These are phyloP conservation scores for Copidosoma floridanum DNA, from an alignment of 1,140 invertebrate genomes.

Conservation along the genomic window DNA sequence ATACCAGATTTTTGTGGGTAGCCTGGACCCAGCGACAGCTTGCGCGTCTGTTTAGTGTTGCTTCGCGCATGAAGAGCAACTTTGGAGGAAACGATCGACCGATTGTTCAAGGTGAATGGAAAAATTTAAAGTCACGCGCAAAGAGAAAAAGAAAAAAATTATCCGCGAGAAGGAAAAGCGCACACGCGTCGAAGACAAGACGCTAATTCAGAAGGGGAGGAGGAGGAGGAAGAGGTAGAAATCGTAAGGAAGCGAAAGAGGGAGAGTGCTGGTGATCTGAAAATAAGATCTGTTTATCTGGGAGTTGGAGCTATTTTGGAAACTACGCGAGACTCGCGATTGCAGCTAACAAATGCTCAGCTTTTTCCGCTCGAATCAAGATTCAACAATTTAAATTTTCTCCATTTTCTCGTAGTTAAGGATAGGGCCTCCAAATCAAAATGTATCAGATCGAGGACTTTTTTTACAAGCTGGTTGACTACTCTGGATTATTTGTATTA, in stretches of 20 bases:
- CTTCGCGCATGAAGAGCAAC: not conserved
- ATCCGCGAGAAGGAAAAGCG: not conserved
- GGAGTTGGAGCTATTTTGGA: constrained; percentile 20
- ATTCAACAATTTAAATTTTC: too few species aligned
- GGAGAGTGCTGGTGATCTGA: constrained; percentile 13
- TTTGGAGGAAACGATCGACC: not conserved
- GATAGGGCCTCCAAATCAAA: too few species aligned
- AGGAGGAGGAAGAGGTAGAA: not conserved
- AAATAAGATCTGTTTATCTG: constrained; percentile 26
- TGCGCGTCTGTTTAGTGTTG: constrained; percentile 15
- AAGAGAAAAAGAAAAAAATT: constrained; percentile 11
- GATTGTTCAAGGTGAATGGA: constrained; percentile 1
- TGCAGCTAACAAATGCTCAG: constrained; percentile 18
- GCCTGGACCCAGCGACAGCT: too few species aligned
- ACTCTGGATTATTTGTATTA: too few species aligned
- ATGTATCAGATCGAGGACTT: too few species aligned
- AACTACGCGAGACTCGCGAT: constrained; percentile 20
- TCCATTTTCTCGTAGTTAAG: too few species aligned
- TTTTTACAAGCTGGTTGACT: too few species aligned
- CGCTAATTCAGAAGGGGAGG: too few species aligned
- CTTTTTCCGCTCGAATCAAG: too few species aligned
- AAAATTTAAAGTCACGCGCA: not conserved
- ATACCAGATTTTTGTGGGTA: not conserved
- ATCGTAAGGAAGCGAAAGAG: not conserved
- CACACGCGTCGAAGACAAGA: not conserved